Conservation (phyloP, 2,797 vertebrate genomes). For the Neosalanx taihuensis region DNA sequence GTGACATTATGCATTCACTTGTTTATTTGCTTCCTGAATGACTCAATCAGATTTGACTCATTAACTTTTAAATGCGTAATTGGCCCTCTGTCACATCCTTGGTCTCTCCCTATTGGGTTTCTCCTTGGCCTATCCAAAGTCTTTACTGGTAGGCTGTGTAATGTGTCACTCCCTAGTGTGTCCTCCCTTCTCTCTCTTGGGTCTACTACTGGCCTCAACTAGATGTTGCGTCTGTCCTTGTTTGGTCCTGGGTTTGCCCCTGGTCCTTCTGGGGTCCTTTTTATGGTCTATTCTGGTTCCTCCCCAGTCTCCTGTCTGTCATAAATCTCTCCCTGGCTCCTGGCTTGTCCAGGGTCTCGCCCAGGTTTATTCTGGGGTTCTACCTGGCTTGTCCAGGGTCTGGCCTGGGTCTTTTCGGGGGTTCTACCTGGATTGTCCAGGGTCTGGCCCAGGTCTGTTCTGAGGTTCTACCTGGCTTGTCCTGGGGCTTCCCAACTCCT, state of each 20-base stretch:
- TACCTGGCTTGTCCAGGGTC: not conserved
- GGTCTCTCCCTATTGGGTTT: conserved; percentile 4
- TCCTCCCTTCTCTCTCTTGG: too few relatives aligned
- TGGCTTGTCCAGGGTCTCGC: too few relatives aligned
- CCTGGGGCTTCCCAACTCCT: not conserved
- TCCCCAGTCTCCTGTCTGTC: too few relatives aligned
- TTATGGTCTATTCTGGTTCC: too few relatives aligned
- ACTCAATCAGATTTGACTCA: conserved; percentile 41
- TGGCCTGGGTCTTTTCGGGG: not conserved
- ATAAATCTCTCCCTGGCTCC: too few relatives aligned
- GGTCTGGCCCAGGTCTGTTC: not conserved
- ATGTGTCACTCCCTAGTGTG: not conserved
- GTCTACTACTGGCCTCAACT: too few relatives aligned
- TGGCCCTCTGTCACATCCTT: conserved; percentile 17
- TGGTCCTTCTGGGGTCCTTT: too few relatives aligned
- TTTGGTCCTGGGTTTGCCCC: too few relatives aligned
- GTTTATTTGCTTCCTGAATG: conserved; percentile 47
- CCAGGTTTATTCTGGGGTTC: not conserved
- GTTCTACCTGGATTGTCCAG: too few relatives aligned
- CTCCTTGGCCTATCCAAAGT: not conserved
- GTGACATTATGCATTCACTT: conserved; percentile 43
- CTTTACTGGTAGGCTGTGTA: not conserved
- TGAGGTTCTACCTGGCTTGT: not conserved
- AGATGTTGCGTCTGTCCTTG: too few relatives aligned
- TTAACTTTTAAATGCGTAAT: conserved; percentile 45